Base-by-base conservation (phyloP, 2,888 invertebrate genomes). In the Oxytorus armatus region DNA sequence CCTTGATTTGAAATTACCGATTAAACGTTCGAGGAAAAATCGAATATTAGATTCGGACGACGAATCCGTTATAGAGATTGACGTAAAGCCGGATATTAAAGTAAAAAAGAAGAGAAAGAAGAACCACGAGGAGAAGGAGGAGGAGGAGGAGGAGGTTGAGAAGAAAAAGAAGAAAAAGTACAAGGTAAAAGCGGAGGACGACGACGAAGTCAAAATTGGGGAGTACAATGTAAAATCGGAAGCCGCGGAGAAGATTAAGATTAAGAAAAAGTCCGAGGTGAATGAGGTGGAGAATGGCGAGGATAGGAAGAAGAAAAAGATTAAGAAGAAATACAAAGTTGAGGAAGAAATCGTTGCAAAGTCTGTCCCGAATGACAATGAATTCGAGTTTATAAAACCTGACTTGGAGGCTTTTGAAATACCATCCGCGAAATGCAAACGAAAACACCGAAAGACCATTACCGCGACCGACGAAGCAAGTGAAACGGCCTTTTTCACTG, bases 31-130 rank as follows among this genome's bases (percentile, higher is more conserved):
- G 36, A 79, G 77, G 72, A 82, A 77, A 69, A 75, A 66, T 72
- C 69, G 33, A 51, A 78, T 66, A 69, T 77, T 55, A 14, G 68
- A 69, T 53, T 68, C 66, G 16, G 76, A 76, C 16, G 77, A 44
- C 25, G 77, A 69, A 51, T 55, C 53, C 5, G 47, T 42, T 21
- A 66, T 39, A 11, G 74, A 83, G 18, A 51, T 75, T 21, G 70
- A 78, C 7, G 36, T 14, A 8, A 81, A 79, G 0, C 53, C 55
- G 11, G 72, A 53, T n/a, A 16, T 23, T 33, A 36, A 59, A 69
- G 80, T 36, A 0, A 82, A 77, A 16, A 79, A 81, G 33, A 85
- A 81, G 51, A 47, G 59, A 59, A 83, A 77, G 57, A 81, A 57
- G n/a, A 33, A 47, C 59, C 61, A 68, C 8, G 51, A 44, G 16